Conservation (phyloP, 2,888 invertebrate species). For the Steinernema hermaphroditum region DNA sequence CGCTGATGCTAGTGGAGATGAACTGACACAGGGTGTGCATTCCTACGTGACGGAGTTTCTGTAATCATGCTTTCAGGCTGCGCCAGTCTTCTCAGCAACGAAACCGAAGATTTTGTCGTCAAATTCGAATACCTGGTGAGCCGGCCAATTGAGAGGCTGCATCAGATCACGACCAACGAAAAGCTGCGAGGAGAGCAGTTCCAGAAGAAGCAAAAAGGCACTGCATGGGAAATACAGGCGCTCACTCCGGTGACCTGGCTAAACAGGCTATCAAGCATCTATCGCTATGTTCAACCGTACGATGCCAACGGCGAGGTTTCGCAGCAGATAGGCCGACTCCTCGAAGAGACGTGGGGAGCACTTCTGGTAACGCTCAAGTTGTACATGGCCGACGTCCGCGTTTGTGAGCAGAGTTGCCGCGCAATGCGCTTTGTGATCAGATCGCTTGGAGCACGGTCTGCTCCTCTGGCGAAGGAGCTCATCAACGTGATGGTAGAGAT, state of each 20-base stretch:
- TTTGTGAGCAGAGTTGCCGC: constrained; percentile 89
- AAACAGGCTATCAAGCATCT: constrained; percentile 86
- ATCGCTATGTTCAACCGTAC: constrained; percentile 68
- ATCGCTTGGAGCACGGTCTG: constrained; percentile 79
- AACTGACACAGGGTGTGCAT: neutral
- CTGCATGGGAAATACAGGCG: constrained; percentile 66
- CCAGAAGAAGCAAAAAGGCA: too few species aligned
- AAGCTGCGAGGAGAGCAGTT: constrained; percentile 27
- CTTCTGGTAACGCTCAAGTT: constrained; percentile 64
- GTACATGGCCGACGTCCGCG: constrained; percentile 77
- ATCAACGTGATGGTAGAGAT: constrained; percentile 79
- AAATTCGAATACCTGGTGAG: constrained; percentile 80
- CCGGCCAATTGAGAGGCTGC: constrained; percentile 72
- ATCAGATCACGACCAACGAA: too few species aligned
- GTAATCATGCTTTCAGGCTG: too few species aligned
- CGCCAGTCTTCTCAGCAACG: too few species aligned
- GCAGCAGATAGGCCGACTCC: neutral
- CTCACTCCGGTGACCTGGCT: constrained; percentile 89
- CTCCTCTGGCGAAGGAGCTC: constrained; percentile 79
- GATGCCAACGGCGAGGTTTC: neutral
- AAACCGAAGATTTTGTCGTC: constrained; percentile 68
- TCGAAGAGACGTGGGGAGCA: constrained; percentile 37
- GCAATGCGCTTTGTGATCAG: constrained; percentile 82
- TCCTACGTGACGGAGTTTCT: too few species aligned
- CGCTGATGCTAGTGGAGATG: neutral